Base-by-base conservation (phyloP, 2,888 invertebrate species). In the Elegia similella region DNA sequence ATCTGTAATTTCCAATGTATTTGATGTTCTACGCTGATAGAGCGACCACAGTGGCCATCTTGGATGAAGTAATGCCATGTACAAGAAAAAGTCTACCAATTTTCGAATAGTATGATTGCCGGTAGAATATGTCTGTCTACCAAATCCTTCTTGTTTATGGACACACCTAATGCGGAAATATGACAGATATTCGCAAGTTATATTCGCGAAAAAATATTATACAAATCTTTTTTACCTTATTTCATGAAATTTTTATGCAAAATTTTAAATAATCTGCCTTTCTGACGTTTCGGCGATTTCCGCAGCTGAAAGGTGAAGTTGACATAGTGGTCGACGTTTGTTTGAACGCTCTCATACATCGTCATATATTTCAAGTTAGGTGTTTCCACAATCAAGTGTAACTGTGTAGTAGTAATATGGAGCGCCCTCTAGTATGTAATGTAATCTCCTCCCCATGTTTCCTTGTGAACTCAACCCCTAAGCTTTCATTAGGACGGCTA, bases 401-500 rank as follows among this genome's bases (percentile, higher is more conserved):
- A 12, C 10, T n/a, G 38, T 38, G 12, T 42, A 13, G 32, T 32
- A 48, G 48, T 13, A 48, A 48, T 23, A 48, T 15, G 15, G 48
- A 48, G 46, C 48, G 48, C 48, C 32, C 32, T 30, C 30, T 48
- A 48, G 48, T n/a, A 15, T 32, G 12, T 34, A 68, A 67, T 68
- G 44, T 55, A 34, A 32, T 12, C 44, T 8, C 10, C 44, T 8
- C 17, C 42, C 43, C 29, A 42, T 23, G 30, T 17, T 23, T 34
- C 34, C 32, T 23, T 52, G 23, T 52, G 66, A 67, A 65, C 64
- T 66, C 69, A 72, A 34, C 6, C 38, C 68, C 66, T 62, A 54
- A 60, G 57, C 60, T 58, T 59, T 29, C 10, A 64, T 59, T 70
- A 67, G 68, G 68, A 69, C 68, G 67, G 68, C 67, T 66, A 64